These are phyloP conservation scores for Synergus itoensis DNA, from an alignment of 2,888 invertebrate genomes.

Conservation along the genomic window DNA sequence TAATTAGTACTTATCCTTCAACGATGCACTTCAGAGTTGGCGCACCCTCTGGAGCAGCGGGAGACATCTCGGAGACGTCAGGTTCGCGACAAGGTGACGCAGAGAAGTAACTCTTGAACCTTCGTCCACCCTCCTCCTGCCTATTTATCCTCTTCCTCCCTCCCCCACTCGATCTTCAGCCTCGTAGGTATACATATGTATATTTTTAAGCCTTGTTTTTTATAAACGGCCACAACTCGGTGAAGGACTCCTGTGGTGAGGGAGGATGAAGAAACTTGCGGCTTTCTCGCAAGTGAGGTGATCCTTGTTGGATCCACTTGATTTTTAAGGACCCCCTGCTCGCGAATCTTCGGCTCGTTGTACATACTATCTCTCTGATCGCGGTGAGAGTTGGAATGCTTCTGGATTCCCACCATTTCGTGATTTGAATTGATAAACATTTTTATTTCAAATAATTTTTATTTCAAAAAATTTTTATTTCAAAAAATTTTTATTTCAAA, in stretches of 20 bases:
- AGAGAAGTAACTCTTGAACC: slow-evolving; percentile 46
- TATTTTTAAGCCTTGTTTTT: slow-evolving; percentile 44
- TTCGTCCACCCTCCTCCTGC: slow-evolving; percentile 45
- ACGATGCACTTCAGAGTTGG: slow-evolving; percentile 53
- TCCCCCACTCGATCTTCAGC: background rate
- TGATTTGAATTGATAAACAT: background rate
- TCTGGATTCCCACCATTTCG: slow-evolving; percentile 58
- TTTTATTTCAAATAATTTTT: background rate
- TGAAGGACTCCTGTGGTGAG: slow-evolving; percentile 65
- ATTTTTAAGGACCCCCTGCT: slow-evolving; percentile 55
- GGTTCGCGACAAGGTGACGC: slow-evolving; percentile 46
- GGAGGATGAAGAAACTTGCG: slow-evolving; percentile 58
- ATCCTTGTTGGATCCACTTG: slow-evolving; percentile 51
- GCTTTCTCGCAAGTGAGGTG: slow-evolving; percentile 48
- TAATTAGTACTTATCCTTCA: slow-evolving; percentile 66
- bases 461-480: background rate
- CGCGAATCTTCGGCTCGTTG: slow-evolving; percentile 55
- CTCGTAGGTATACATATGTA: background rate
- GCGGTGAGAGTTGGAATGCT: slow-evolving; percentile 59
- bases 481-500: background rate
- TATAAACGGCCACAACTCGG: slow-evolving; percentile 62
- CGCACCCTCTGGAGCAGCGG: slow-evolving; percentile 61
- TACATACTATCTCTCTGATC: slow-evolving; percentile 61
- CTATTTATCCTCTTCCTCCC: background rate
- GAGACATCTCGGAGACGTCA: slow-evolving; percentile 52